phyloP scores from a whole-genome alignment of 1,140 invertebrate genomes.

The Proctacanthus coquilletti region DNA sequence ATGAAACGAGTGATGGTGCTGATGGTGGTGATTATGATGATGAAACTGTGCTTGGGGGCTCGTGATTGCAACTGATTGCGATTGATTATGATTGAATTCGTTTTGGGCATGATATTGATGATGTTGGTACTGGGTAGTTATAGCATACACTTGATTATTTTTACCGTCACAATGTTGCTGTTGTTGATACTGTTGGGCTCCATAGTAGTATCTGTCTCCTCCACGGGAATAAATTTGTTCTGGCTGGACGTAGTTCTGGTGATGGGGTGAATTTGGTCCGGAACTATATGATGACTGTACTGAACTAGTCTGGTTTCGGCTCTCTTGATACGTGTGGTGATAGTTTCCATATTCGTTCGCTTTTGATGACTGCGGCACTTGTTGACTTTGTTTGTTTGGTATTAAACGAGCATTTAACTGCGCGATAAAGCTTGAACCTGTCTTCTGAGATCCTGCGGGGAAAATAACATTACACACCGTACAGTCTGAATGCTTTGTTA shows the following conservation, averaged over 20 bases:
- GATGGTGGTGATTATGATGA: slow-evolving; percentile 8
- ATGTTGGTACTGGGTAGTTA: too few relatives aligned
- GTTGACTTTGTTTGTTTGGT: slow-evolving; percentile 10
- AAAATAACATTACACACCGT: background rate
- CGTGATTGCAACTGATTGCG: background rate
- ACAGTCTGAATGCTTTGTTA: too few relatives aligned
- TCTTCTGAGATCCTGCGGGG: slow-evolving; percentile 9
- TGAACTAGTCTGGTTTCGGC: too few relatives aligned
- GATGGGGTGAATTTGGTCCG: slow-evolving; percentile 8
- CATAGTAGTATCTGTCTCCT: slow-evolving; percentile 6
- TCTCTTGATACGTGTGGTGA: slow-evolving; percentile 9
- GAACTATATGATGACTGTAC: slow-evolving; percentile 28
- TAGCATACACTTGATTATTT: slow-evolving; percentile 28
- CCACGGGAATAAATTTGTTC: slow-evolving; percentile 2
- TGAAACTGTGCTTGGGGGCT: slow-evolving; percentile 17
- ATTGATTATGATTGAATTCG: background rate
- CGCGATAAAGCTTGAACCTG: slow-evolving; percentile 27
- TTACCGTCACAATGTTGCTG: slow-evolving; percentile 30
- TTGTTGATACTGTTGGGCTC: slow-evolving; percentile 13
- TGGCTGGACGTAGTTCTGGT: slow-evolving; percentile 1
- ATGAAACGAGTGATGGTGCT: slow-evolving; percentile 5
- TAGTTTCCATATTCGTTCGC: slow-evolving; percentile 11
- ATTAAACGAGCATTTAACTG: slow-evolving; percentile 28
- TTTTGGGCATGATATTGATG: background rate
- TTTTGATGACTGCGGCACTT: slow-evolving; percentile 6